These are phyloP conservation scores for Melanerpes aurifrons DNA, from an alignment of 2,113 vertebrate genomes.

Conservation along the genomic window DNA sequence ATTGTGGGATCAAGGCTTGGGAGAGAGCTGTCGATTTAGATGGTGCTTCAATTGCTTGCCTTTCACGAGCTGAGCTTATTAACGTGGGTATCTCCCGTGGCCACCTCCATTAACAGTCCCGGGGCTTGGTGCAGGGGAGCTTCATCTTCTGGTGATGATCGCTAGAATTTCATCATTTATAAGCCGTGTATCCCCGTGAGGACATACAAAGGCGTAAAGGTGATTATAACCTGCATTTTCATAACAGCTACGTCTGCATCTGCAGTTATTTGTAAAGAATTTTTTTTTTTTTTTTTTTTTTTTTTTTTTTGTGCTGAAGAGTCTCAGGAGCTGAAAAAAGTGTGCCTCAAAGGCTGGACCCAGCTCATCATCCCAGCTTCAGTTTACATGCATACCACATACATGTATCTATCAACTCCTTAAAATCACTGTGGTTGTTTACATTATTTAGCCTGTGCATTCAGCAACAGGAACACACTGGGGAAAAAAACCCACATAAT, in stretches of 20 bases:
- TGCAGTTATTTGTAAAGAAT: not conserved
- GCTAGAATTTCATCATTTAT: not conserved
- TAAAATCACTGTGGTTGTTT: not conserved
- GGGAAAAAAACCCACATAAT: not conserved
- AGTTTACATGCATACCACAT: not conserved
- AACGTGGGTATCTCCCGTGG: not conserved
- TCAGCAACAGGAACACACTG: not conserved
- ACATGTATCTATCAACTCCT: fast-evolving
- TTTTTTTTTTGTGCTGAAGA: not conserved
- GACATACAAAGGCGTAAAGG: not conserved
- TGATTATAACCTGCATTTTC: not conserved
- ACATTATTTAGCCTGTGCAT: not conserved
- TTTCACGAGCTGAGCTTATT: not conserved
- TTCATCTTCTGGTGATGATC: not conserved
- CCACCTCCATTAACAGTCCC: not conserved
- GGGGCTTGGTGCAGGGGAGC: not conserved
- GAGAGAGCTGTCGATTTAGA: not conserved
- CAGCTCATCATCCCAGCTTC: not conserved
- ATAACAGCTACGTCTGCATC: not conserved
- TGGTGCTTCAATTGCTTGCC: not conserved
- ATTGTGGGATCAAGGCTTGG: not conserved
- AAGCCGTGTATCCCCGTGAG: not conserved
- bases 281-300: fast-evolving
- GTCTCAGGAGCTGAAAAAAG: not conserved
- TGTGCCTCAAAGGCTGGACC: not conserved